Evolutionary conservation across 1,140 invertebrate species (phyloP).

Genomic region (Bombus waltoni): DNA sequence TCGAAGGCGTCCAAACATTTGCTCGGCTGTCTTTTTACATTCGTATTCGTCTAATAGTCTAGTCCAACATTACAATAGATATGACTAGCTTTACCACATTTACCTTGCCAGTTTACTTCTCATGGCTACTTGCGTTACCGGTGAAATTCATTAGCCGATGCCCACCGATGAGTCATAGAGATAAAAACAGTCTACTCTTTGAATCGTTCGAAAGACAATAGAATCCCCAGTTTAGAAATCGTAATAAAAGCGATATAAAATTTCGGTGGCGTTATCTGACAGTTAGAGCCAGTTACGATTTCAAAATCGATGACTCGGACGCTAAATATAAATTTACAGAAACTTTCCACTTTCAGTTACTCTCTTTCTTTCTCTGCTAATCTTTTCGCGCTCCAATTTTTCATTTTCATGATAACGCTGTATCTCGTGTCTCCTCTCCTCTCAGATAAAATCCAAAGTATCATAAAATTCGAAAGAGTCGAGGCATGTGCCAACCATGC

Average conservation of each 20-base stretch:
- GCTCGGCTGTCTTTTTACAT: neutral
- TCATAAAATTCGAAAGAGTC: neutral
- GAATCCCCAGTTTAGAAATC: neutral
- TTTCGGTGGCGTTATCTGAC: neutral
- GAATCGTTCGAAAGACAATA: neutral
- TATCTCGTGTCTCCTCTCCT: neutral
- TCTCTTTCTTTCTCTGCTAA: too few relatives aligned
- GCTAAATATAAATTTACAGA: constrained; percentile 6
- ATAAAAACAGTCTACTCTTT: too few relatives aligned
- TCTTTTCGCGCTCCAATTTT: too few relatives aligned
- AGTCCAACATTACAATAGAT: neutral
- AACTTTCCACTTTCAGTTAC: neutral
- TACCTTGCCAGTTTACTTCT: too few relatives aligned
- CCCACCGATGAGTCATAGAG: neutral
- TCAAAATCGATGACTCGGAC: neutral
- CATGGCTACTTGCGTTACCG: neutral
- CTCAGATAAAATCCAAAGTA: neutral
- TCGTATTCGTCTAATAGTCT: neutral
- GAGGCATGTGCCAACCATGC: too few relatives aligned
- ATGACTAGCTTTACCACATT: neutral
- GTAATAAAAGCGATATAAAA: neutral
- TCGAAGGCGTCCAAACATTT: neutral
- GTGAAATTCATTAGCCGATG: neutral
- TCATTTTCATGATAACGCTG: neutral
- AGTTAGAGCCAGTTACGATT: neutral